These are phyloP conservation scores for Galleria mellonella DNA, from an alignment of 1,140 invertebrate species.

Conservation along the genomic window DNA sequence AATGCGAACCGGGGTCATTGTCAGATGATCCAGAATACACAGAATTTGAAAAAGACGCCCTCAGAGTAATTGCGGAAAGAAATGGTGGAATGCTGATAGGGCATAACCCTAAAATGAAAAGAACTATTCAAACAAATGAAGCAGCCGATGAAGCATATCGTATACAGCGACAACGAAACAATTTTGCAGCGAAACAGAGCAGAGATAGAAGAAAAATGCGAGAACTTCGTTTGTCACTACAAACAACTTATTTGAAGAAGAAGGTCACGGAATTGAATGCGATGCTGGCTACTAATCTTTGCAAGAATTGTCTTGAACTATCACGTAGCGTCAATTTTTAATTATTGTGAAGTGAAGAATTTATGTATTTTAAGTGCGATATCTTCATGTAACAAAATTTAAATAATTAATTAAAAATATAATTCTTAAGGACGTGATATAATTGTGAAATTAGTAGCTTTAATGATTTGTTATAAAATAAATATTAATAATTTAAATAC, in stretches of 20 bases:
- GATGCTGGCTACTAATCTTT: conserved; percentile 4
- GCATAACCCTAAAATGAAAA: conserved; percentile 39
- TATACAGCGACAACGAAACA: conserved; percentile 93
- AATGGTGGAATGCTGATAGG: conserved; percentile 37
- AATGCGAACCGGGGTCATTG: conserved; percentile 15
- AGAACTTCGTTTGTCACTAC: conserved; percentile 93
- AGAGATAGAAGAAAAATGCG: conserved; percentile 91
- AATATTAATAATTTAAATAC: no score
- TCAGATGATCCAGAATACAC: conserved; percentile 22
- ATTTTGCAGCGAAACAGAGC: conserved; percentile 95
- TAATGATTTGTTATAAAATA: no score
- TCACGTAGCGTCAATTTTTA: no score
- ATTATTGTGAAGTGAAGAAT: no score
- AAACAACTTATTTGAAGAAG: conserved; percentile 79
- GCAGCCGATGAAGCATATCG: conserved; percentile 85
- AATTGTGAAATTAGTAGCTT: no score
- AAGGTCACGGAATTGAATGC: conserved; percentile 20
- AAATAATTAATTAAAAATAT: no score
- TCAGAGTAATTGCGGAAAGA: conserved; percentile 37
- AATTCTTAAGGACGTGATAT: no score
- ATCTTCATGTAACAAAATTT: no score
- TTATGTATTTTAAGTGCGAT: no score
- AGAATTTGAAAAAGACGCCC: conserved; percentile 29
- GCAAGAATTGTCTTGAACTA: no score
- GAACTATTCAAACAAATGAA: conserved; percentile 68